Evolutionary conservation across 2,888 invertebrate species (phyloP), one percentile per base, ranked within the genome.

Genomic region (Drosophila picticornis): DNA sequence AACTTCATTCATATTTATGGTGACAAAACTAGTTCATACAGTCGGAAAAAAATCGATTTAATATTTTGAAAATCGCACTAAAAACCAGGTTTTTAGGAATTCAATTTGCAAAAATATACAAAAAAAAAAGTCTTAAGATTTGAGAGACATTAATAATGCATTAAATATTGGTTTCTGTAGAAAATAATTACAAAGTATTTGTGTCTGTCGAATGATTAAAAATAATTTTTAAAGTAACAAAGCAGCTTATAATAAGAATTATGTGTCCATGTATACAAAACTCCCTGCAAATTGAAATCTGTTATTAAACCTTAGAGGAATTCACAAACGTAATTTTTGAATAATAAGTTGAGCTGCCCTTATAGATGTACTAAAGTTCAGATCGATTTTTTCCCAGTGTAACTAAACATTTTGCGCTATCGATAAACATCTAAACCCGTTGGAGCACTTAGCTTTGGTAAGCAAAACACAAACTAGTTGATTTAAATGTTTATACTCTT

Each of bases 401-500:
- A 46, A 25, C 16, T 7, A 1, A 46, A 1, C 7, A 16, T 16
- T 9, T 16, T 1, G 16, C 46, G 65, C 61, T 71, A 71, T 77
- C 63, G 68, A 50, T 61, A 50, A 66, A 57, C 38, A 61, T 58
- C 16, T 46, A 32, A 76, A 66, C 83, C 53, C 58, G 78, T 76
- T 76, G 76, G 50, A 62, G 58, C 79, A 58, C 73, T 77, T 77
- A 64, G 68, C 67, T 25, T 25, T 4, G 50, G 57, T 48, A 36
- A 57, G 62, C n/a, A 50, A 75, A 72, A 75, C 9, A 34, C 64
- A 46, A 72, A 75, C 81, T 81, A 40, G 77, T 81, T 82, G 73
- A 80, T 78, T 84, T 86, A 86, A 88, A 85, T 86, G 82, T 70
- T 86, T 82, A 80, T 80, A 72, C 59, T 60, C 63, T 66, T 79